Base-by-base conservation (phyloP, 2,888 invertebrate genomes). In the Lissocephala sabroskyi region DNA sequence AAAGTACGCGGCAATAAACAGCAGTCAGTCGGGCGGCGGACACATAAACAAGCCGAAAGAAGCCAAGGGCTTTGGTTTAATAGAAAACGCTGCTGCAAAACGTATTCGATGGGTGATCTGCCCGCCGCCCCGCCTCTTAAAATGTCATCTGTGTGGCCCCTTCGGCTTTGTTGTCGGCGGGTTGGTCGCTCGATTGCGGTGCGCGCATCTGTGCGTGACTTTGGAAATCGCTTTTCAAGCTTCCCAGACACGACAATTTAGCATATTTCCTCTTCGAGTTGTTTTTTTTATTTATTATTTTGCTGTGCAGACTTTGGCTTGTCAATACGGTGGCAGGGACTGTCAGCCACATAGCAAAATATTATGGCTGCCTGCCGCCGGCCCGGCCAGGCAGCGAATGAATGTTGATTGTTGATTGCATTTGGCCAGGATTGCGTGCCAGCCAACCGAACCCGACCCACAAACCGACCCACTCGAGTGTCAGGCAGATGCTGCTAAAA, bases 1-100 rank as follows among this genome's bases (percentile, higher is more conserved):
- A 71, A 73, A 75, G 71, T 71, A 75, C 76, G 75, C 62, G 62
- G 50, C 57, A 58, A 53, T 66, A 51, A 42, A 32, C 35, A 39
- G 35, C 33, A 42, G 35, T 43, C 26, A 35, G n/a, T n/a, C n/a
- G n/a, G n/a, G n/a, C n/a, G n/a, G n/a, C n/a, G 60, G 65, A 68
- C 68, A 71, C 67, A 67, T 39, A 56, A 49, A 39, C 58, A 52
- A 52, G 50, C 67, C 67, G 58, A 41, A 45, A 54, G 42, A 33
- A 42, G 47, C 42, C 44, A 58, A 44, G 47, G n/a, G n/a, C n/a
- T n/a, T n/a, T n/a, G n/a, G n/a, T 71, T 71, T 75, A 75, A 71
- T 71, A 68, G 73, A 71, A 71, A 42, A 67, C 67, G 65, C 71
- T 68, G 63, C 59, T 41, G n/a, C n/a, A n/a, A n/a, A n/a, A n/a